phyloP scores from a whole-genome alignment of 2,888 invertebrate species.

The Eupithecia exiguata region DNA sequence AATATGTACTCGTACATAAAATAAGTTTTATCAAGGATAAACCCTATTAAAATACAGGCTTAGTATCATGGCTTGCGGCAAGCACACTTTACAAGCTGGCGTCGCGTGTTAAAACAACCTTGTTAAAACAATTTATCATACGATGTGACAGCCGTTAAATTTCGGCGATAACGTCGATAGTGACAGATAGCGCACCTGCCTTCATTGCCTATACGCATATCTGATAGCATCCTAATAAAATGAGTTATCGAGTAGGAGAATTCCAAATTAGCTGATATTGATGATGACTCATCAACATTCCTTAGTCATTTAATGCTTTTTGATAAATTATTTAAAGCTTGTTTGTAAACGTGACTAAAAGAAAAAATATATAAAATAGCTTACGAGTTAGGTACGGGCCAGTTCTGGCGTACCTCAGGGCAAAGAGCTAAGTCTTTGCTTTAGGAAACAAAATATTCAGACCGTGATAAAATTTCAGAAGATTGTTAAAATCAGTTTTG shows the following conservation, averaged over 20 bases:
- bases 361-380: too few species aligned
- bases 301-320: not conserved
- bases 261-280: not conserved
- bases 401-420: too few species aligned
- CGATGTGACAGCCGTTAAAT: not conserved
- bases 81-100: not conserved
- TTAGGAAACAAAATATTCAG: too few species aligned
- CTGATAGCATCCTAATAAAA: not conserved
- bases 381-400: too few species aligned
- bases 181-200: not conserved
- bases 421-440: too few species aligned
- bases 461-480: too few species aligned
- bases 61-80: too few species aligned
- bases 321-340: not conserved
- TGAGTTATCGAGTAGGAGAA: not conserved
- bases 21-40: too few species aligned
- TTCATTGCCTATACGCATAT: not conserved
- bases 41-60: too few species aligned
- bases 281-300: not conserved
- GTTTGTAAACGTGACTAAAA: not conserved
- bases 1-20: too few species aligned
- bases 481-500: too few species aligned
- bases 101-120: not conserved
- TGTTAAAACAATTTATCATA: constrained; percentile 2
- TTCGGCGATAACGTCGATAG: constrained; percentile 13